phyloP scores from a whole-genome alignment of 2,113 vertebrate genomes.

The Sinocyclocheilus maitianheensis region DNA sequence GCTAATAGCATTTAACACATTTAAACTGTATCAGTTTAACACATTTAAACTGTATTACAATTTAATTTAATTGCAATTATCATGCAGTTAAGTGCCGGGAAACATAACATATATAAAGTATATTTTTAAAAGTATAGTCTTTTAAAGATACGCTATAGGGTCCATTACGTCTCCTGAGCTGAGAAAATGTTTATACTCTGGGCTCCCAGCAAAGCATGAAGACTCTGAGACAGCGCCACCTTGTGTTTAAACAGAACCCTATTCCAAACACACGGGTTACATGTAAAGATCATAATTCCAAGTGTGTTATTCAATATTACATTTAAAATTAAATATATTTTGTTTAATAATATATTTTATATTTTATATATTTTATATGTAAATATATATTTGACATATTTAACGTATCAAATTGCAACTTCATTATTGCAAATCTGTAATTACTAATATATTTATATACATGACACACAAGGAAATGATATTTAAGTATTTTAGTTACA shows the following conservation, averaged over 20 bases:
- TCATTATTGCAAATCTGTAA: too few relatives aligned
- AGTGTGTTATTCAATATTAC: not conserved
- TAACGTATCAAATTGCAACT: too few relatives aligned
- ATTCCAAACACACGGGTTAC: constrained; percentile 5
- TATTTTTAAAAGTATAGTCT: not conserved
- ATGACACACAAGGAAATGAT: too few relatives aligned
- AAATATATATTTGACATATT: too few relatives aligned
- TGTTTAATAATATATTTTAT: too few relatives aligned
- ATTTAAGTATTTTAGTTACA: too few relatives aligned
- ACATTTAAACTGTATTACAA: not conserved
- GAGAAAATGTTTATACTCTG: not conserved
- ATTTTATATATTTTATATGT: too few relatives aligned
- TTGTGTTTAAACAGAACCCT: constrained; percentile 32
- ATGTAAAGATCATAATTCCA: not conserved
- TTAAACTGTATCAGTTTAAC: too few relatives aligned
- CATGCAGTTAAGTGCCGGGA: not conserved
- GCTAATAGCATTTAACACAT: not conserved
- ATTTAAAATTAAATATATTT: not conserved
- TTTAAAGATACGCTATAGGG: not conserved
- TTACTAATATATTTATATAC: too few relatives aligned
- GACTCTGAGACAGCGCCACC: constrained; percentile 43
- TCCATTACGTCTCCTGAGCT: not conserved
- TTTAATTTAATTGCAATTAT: not conserved
- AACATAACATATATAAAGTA: not conserved
- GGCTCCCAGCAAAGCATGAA: constrained; percentile 20